These are phyloP conservation scores for Chymomyza costata DNA, from an alignment of 1,140 invertebrate species.

Conservation along the genomic window DNA sequence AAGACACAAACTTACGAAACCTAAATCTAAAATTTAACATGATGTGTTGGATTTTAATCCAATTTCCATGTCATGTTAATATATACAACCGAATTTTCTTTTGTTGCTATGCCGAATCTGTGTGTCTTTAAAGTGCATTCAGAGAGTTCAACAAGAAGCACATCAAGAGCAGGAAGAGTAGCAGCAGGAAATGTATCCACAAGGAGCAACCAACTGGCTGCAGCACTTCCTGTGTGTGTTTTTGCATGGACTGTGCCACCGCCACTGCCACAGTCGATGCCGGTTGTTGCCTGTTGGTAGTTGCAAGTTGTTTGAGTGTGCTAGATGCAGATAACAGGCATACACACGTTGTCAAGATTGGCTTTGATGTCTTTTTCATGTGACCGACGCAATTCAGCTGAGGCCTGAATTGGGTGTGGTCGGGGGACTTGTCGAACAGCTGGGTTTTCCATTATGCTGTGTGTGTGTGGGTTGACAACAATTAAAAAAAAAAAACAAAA, in stretches of 20 bases:
- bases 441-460: too few species aligned
- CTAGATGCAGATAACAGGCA: slow-evolving; percentile 3
- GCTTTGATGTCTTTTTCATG: slow-evolving; percentile 4
- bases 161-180: neutral
- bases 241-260: neutral
- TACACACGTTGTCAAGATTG: neutral
- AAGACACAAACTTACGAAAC: too few species aligned
- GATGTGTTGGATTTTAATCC: too few species aligned
- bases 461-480: slow-evolving; percentile 3
- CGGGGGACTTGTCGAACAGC: neutral
- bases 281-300: neutral
- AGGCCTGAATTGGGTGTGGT: neutral
- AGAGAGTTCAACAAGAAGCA: neutral
- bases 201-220: neutral
- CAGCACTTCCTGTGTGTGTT: neutral
- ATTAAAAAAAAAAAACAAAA: too few species aligned
- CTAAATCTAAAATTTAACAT: too few species aligned
- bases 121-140: neutral
- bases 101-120: too few species aligned
- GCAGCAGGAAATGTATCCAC: slow-evolving; percentile 3
- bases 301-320: too few species aligned
- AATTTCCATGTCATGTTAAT: too few species aligned
- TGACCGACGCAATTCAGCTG: neutral
- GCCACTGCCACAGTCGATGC: too few species aligned
- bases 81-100: too few species aligned